A percentile compares a stretch with the other conserved stretches of the same genome.
Conservation (phyloP, 1,140 invertebrate genomes). For the Cepaea nemoralis region DNA sequence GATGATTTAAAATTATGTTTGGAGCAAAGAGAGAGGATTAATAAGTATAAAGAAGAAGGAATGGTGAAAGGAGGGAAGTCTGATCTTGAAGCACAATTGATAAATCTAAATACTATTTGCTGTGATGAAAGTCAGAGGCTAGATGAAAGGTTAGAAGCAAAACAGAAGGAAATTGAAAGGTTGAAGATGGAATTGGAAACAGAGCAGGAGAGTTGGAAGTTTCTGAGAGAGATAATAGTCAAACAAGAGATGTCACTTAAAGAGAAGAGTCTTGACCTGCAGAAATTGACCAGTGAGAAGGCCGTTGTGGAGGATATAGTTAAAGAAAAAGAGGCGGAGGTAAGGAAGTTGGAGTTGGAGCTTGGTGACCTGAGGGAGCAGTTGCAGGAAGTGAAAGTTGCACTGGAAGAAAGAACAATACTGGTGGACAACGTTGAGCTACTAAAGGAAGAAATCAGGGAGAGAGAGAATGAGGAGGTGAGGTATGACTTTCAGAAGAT, state of each 20-base stretch:
- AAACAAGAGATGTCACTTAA: constrained; percentile 24
- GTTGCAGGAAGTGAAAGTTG: constrained; percentile 39
- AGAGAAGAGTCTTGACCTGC: background rate
- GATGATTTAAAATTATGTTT: background rate
- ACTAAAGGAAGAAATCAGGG: background rate
- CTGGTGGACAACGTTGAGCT: background rate
- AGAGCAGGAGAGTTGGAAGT: constrained; percentile 24
- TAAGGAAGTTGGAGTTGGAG: constrained; percentile 50
- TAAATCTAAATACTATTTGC: constrained; percentile 22
- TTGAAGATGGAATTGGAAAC: constrained; percentile 28
- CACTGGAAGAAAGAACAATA: background rate
- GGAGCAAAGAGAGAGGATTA: background rate
- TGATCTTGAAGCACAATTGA: constrained; percentile 49
- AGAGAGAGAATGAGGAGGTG: background rate
- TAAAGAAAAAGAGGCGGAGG: constrained; percentile 54
- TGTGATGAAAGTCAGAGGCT: background rate
- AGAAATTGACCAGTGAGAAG: constrained; percentile 24
- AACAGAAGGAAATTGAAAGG: background rate
- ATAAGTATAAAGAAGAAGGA: constrained; percentile 31
- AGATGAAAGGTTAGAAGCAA: background rate
- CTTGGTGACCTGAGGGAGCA: constrained; percentile 48
- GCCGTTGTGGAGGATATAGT: background rate
- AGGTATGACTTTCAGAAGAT: background rate
- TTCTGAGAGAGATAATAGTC: constrained; percentile 33
- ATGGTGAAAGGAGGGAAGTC: constrained; percentile 15